Evolutionary conservation across 1,140 invertebrate genomes (phyloP).

Genomic region (Drosophila ficusphila): DNA sequence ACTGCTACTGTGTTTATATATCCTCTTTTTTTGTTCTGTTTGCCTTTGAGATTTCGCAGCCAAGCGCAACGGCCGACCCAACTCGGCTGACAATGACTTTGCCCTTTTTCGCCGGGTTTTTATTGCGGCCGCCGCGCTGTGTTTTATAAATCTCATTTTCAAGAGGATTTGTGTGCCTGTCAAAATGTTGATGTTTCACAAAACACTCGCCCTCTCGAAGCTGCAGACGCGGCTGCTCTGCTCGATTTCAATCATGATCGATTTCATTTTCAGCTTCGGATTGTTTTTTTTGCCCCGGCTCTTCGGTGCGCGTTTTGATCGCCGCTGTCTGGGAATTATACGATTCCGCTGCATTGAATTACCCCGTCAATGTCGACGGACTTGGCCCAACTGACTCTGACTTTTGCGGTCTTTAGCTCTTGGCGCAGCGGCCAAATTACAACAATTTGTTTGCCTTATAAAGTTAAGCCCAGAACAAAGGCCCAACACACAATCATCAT

Average conservation of each 20-base stretch:
- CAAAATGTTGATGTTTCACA: conserved; percentile 83
- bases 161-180: conserved; percentile 82
- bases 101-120: conserved; percentile 57
- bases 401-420: conserved; percentile 40
- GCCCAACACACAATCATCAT: conserved; percentile 73
- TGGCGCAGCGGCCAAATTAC: conserved; percentile 60
- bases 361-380: conserved; percentile 50
- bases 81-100: conserved; percentile 71
- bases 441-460: conserved; percentile 80
- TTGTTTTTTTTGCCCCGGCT: conserved; percentile 19
- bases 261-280: conserved; percentile 67
- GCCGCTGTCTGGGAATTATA: conserved; percentile 73
- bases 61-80: conserved; percentile 63
- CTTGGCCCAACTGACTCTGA: conserved; percentile 24
- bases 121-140: conserved; percentile 49
- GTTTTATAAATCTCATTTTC: conserved; percentile 81
- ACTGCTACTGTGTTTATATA: conserved; percentile 8
- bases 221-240: conserved; percentile 42
- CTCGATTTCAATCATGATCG: conserved; percentile 81
- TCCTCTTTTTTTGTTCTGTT: conserved; percentile 61
- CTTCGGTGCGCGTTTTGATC: conserved; percentile 63
- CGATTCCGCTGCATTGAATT: conserved; percentile 77
- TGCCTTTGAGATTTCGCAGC: conserved; percentile 74
- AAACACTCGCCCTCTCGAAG: conserved; percentile 64
- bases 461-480: conserved; percentile 76